Evolutionary conservation across 2,113 vertebrate species (phyloP), one percentile per base, ranked within the genome.

Genomic region (Astur gentilis): DNA sequence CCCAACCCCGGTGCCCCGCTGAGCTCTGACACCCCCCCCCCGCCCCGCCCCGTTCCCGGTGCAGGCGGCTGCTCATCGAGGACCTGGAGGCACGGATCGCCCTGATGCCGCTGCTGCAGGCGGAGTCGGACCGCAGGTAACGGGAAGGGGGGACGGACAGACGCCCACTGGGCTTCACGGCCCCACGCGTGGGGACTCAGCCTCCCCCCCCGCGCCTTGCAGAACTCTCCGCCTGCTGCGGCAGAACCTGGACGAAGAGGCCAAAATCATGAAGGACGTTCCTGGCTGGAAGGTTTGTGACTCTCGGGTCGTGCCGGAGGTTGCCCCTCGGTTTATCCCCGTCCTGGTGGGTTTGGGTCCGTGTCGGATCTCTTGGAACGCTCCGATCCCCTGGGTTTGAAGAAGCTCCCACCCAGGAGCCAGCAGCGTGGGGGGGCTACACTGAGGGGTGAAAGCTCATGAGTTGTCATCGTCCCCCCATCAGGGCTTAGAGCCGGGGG

Each of bases 231-330:
- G 98, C 44, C 83, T 99, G 82, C 79, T 99, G 82, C 97, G 98
- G 45, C 97, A 99, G 96, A 99, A 99, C 95, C 96, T 99, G 79
- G 99, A 99, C 20, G 99, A 99, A 72, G 99, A 99, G 67, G 98
- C 99, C 9, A 50, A 98, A 40, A 88, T 99, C 97, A 99, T 99
- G 99, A 99, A 96, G 96, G 99, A 99, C 1, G 98, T 99, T 70
- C 99, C 99, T 0, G 98, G 98, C 29, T 99, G 99, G 99, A 99
- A 99, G 99, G 99, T 99, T 95, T 34, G 97, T 83, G n/a, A 20
- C 21, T 58, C 47, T 15, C 1, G 29, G 40, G 16, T 26, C 0
- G 4, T 13, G 27, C 36, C 6, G 7, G 65, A 6, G 21, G 9
- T 34, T 13, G 32, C 45, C 21, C 25, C 44, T 26, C 5, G 3